phyloP scores from a whole-genome alignment of 2,888 invertebrate species.

The Brassicogethes aeneus region DNA sequence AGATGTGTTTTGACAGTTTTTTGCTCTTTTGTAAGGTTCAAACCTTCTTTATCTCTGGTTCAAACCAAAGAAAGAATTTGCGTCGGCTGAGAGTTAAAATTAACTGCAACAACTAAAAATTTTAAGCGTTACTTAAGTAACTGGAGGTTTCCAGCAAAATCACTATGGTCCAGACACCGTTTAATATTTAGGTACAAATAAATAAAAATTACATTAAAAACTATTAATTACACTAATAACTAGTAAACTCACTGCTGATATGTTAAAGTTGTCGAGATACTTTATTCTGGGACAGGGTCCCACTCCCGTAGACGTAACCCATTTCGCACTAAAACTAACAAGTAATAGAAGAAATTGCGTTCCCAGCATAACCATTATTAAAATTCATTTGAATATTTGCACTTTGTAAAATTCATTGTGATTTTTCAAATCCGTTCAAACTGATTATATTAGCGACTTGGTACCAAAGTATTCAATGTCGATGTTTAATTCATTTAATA shows the following conservation, averaged over 20 bases:
- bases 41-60: too few species aligned
- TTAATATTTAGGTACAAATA: too few species aligned
- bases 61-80: too few species aligned
- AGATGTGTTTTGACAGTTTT: too few species aligned
- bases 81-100: too few species aligned
- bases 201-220: not conserved
- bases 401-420: not conserved
- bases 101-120: too few species aligned
- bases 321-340: too few species aligned
- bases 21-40: too few species aligned
- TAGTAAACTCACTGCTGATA: constrained; percentile 49
- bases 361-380: not conserved
- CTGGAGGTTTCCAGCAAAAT: too few species aligned
- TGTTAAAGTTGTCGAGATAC: constrained; percentile 55
- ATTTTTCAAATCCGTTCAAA: not conserved
- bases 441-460: not conserved
- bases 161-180: too few species aligned
- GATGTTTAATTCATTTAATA: not conserved
- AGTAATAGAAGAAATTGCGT: too few species aligned
- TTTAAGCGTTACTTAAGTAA: too few species aligned
- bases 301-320: constrained; percentile 48
- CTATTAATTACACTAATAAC: not conserved
- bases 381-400: not conserved
- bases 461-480: not conserved
- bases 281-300: constrained; percentile 62